Percentiles rank a stretch among this genome's conserved stretches.
phyloP scores from a whole-genome alignment of 2,113 vertebrate species.

The Calidris pugnax region DNA sequence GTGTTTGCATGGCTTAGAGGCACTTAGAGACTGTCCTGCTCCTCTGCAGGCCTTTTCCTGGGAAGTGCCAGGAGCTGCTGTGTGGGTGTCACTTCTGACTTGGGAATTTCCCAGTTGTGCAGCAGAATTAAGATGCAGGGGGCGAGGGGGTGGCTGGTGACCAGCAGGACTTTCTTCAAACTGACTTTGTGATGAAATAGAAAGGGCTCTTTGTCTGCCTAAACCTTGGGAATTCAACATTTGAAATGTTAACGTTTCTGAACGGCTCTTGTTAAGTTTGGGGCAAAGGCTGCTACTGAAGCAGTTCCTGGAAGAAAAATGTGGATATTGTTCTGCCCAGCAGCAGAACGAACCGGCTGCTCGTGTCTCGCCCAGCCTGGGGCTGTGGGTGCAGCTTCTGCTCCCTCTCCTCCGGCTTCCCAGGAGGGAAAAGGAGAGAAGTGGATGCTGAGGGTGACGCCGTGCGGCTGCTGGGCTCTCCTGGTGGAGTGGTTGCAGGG shows the following conservation, averaged over 20 bases:
- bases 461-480: not conserved
- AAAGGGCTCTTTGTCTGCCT: constrained; percentile 29
- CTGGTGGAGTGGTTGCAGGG: not conserved
- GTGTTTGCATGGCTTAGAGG: not conserved
- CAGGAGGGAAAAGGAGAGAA: accelerated
- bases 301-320: not conserved
- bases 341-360: not conserved
- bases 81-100: not conserved
- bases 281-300: not conserved
- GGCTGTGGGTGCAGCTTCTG: not conserved
- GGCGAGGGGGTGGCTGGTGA: not conserved
- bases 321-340: not conserved
- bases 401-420: not conserved
- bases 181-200: not conserved
- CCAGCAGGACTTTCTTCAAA: not conserved
- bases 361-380: not conserved
- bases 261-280: not conserved
- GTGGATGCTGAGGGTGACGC: accelerated
- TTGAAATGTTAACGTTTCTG: not conserved
- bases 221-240: not conserved
- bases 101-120: not conserved
- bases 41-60: not conserved
- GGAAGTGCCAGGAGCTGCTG: not conserved
- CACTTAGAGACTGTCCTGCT: not conserved
- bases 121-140: not conserved